Conservation (phyloP, 2,113 vertebrate genomes). For the Eleginops maclovinus region DNA sequence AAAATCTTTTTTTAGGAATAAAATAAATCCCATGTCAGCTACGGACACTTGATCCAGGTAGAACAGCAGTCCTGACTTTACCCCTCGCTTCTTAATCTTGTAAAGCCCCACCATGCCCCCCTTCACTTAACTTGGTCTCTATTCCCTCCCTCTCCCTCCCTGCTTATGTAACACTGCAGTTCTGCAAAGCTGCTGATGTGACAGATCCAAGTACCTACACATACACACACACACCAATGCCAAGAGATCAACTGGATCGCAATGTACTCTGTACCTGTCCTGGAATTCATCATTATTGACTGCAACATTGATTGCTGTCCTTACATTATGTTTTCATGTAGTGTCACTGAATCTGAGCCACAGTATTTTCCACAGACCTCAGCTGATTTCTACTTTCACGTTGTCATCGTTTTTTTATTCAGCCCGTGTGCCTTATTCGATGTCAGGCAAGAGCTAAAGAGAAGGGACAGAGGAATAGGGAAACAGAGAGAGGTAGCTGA, state of each 20-base stretch:
- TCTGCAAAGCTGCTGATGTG: constrained; percentile 82
- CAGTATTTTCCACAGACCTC: neutral
- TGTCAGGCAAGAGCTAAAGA: constrained; percentile 27
- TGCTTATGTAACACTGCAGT: constrained; percentile 82
- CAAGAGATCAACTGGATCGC: constrained; percentile 36
- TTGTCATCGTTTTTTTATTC: neutral
- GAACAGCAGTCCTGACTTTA: constrained; percentile 26
- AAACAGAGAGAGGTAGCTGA: constrained; percentile 60
- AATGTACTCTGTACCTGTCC: constrained; percentile 44
- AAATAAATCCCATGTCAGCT: neutral
- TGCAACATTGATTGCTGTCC: constrained; percentile 24
- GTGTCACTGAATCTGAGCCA: constrained; percentile 1
- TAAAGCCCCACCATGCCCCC: neutral
- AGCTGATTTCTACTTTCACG: neutral
- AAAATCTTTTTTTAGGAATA: constrained; percentile 10
- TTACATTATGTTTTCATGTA: constrained; percentile 13
- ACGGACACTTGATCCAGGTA: constrained; percentile 24
- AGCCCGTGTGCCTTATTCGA: constrained; percentile 1
- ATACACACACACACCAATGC: constrained; percentile 17
- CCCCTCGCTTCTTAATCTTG: neutral
- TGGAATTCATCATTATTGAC: constrained; percentile 42
- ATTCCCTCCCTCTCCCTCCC: constrained; percentile 19
- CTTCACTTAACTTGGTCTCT: constrained; percentile 11
- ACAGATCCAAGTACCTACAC: constrained; percentile 70
- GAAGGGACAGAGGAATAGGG: constrained; percentile 34